Conservation (phyloP, 2,888 invertebrate species). For the Apodemia duryi region DNA sequence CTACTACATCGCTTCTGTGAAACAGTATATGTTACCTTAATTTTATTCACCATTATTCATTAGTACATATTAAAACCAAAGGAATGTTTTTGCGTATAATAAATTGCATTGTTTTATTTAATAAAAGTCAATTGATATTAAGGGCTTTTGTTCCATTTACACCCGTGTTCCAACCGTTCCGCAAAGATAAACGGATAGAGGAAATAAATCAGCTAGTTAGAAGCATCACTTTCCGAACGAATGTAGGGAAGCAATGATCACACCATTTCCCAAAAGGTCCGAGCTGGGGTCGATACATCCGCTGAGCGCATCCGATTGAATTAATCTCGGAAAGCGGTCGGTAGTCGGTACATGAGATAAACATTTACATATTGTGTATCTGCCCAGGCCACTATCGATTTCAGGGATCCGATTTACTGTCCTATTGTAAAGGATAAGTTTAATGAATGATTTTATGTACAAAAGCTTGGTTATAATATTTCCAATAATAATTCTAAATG, state of each 20-base stretch:
- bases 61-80: too few relatives aligned
- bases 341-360: slow-evolving; percentile 46
- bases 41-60: too few relatives aligned
- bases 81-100: too few relatives aligned
- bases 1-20: too few relatives aligned
- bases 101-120: too few relatives aligned
- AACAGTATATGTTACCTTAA: too few relatives aligned
- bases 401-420: slow-evolving; percentile 31
- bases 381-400: slow-evolving; percentile 33
- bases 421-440: neutral
- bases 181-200: slow-evolving; percentile 14
- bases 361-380: slow-evolving; percentile 38
- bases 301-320: slow-evolving; percentile 63
- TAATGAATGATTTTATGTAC: neutral
- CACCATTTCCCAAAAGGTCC: slow-evolving; percentile 52
- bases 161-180: neutral
- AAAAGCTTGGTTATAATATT: too few relatives aligned
- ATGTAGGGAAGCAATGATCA: slow-evolving; percentile 50
- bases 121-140: neutral
- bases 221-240: slow-evolving; percentile 35
- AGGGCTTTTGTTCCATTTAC: neutral
- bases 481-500: too few relatives aligned
- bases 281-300: slow-evolving; percentile 50
- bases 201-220: slow-evolving; percentile 28
- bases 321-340: slow-evolving; percentile 55